A percentile compares a stretch with the other conserved stretches of the same genome.
These are phyloP conservation scores for Pentamera pediparva DNA, from an alignment of 53 echinoderm and acorn worm genomes.

Conservation along the genomic window DNA sequence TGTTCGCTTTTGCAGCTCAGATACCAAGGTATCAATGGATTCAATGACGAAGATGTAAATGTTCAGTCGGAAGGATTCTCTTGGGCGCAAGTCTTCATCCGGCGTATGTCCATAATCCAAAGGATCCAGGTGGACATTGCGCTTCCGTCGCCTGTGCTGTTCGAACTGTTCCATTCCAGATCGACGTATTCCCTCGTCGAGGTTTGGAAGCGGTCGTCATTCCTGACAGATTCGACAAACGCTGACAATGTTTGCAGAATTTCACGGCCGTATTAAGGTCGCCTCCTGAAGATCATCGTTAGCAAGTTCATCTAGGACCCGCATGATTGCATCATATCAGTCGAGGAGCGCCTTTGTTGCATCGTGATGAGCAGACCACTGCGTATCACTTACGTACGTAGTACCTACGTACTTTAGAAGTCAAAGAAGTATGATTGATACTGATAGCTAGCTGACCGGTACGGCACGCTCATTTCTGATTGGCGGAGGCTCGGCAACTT, in stretches of 20 bases:
- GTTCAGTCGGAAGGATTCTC: no score
- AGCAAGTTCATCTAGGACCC: not conserved
- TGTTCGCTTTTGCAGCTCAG: no score
- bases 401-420: no score
- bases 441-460: no score
- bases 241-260: slow-evolving; percentile 6
- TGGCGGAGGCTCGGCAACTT: no score
- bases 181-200: not conserved
- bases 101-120: not conserved
- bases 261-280: slow-evolving; percentile 6
- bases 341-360: not conserved
- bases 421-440: no score
- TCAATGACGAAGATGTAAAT: no score
- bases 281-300: slow-evolving; percentile 1
- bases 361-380: not conserved
- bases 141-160: not conserved
- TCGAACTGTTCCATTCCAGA: not conserved
- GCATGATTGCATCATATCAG: not conserved
- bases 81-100: no score
- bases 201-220: not conserved
- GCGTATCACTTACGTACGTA: not conserved
- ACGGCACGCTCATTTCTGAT: no score
- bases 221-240: not conserved
- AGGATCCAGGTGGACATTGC: not conserved
- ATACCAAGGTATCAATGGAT: no score